Percentiles rank a stretch among this genome's conserved stretches.
These are phyloP conservation scores for Boloria euphrosyne DNA, from an alignment of 2,888 invertebrate genomes.

Conservation along the genomic window DNA sequence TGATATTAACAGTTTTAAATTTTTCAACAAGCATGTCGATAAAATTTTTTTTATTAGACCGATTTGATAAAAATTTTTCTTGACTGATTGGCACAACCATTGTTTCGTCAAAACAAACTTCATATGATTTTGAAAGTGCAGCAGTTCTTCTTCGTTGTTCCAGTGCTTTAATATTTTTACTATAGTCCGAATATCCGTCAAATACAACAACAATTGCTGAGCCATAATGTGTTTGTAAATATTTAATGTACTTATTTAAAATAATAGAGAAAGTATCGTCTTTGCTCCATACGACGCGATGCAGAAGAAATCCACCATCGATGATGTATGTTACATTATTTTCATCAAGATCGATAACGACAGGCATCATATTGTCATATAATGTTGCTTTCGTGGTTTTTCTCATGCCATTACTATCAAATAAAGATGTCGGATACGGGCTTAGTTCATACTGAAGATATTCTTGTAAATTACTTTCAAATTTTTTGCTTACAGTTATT, in stretches of 20 bases:
- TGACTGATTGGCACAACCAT: conserved; percentile 44
- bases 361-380: conserved; percentile 40
- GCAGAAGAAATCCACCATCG: conserved; percentile 49
- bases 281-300: conserved; percentile 51
- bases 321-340: conserved; percentile 44
- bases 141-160: conserved; percentile 55
- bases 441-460: conserved; percentile 44
- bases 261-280: conserved; percentile 44
- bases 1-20: conserved; percentile 52
- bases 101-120: conserved; percentile 53
- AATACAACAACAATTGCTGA: conserved; percentile 49
- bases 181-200: conserved; percentile 51
- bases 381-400: conserved; percentile 46
- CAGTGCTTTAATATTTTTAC: conserved; percentile 54
- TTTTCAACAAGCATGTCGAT: conserved; percentile 52
- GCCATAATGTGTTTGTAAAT: conserved; percentile 46
- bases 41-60: conserved; percentile 37
- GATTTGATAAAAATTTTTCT: conserved; percentile 41
- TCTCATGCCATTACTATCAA: conserved; percentile 44
- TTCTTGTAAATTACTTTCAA: conserved; percentile 42
- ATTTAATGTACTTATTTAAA: conserved; percentile 41
- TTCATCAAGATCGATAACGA: conserved; percentile 38
- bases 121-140: conserved; percentile 52
- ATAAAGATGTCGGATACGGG: conserved; percentile 44
- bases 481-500: conserved; percentile 40